phyloP scores from a whole-genome alignment of 2,888 invertebrate genomes.

The Ditylenchus weischeri region DNA sequence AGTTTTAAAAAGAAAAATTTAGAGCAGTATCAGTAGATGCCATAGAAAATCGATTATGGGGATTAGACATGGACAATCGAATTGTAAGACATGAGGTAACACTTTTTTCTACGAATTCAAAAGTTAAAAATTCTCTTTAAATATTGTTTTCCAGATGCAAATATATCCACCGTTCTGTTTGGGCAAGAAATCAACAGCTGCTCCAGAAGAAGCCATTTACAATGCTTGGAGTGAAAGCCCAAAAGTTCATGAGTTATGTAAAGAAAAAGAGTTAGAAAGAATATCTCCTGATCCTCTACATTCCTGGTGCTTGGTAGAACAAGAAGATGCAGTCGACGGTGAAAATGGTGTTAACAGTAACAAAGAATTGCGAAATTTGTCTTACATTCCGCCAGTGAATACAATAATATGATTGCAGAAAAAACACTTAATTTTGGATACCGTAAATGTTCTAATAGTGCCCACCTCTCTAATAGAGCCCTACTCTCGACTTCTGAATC shows the following conservation, averaged over 20 bases:
- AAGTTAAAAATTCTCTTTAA: not conserved
- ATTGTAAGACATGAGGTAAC: conserved; percentile 35
- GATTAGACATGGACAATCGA: conserved; percentile 28
- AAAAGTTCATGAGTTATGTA: not conserved
- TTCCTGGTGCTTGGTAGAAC: conserved; percentile 3
- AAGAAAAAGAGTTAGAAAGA: not conserved
- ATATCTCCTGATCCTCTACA: conserved; percentile 1
- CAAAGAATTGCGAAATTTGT: too few relatives aligned
- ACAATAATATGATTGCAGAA: too few relatives aligned
- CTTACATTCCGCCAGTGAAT: too few relatives aligned
- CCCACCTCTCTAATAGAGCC: too few relatives aligned
- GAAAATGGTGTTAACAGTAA: too few relatives aligned
- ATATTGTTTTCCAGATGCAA: conserved; percentile 2
- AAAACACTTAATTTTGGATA: too few relatives aligned
- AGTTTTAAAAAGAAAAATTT: not conserved
- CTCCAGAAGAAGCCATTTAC: too few relatives aligned
- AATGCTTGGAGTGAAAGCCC: not conserved
- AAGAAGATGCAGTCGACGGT: not conserved
- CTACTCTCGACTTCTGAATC: too few relatives aligned
- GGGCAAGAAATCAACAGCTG: not conserved
- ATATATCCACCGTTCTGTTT: not conserved
- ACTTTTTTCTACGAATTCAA: not conserved
- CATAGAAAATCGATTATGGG: conserved; percentile 34
- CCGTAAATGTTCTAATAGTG: too few relatives aligned
- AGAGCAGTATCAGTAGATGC: conserved; percentile 30